phyloP scores from a whole-genome alignment of 2,113 vertebrate genomes.

The Chlamydotis undulata region DNA sequence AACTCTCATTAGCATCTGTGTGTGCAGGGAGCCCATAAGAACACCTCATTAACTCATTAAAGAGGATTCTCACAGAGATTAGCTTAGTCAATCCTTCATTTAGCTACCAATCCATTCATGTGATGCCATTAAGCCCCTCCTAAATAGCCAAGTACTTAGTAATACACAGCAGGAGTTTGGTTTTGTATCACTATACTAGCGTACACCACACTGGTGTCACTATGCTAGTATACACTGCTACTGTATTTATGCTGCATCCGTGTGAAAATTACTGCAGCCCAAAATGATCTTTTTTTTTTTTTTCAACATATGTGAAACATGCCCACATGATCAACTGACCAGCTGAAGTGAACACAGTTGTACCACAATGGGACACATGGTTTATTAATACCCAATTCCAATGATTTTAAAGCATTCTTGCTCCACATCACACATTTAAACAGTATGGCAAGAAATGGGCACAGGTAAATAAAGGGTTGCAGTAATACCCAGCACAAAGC shows the following conservation, averaged over 20 bases:
- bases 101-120: slow-evolving; percentile 67
- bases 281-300: not conserved
- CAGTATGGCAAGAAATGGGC: not conserved
- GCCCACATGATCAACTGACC: rapidly evolving
- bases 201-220: not conserved
- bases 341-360: not conserved
- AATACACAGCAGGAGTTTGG: not conserved
- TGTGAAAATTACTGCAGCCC: not conserved
- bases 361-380: not conserved
- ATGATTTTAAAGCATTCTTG: not conserved
- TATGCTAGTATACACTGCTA: not conserved
- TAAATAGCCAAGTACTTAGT: slow-evolving; percentile 14
- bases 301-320: not conserved
- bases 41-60: slow-evolving; percentile 72
- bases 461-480: not conserved
- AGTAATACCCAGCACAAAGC: not conserved
- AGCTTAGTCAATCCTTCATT: slow-evolving; percentile 67
- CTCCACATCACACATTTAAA: not conserved
- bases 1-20: slow-evolving; percentile 56
- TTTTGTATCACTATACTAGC: not conserved
- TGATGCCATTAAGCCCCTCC: slow-evolving; percentile 62
- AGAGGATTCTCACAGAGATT: slow-evolving; percentile 67
- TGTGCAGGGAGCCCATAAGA: slow-evolving; percentile 56
- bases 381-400: not conserved
- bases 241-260: not conserved